These are phyloP conservation scores for Tamandua tetradactyla DNA, from an alignment of 2,797 vertebrate species.

Conservation along the genomic window DNA sequence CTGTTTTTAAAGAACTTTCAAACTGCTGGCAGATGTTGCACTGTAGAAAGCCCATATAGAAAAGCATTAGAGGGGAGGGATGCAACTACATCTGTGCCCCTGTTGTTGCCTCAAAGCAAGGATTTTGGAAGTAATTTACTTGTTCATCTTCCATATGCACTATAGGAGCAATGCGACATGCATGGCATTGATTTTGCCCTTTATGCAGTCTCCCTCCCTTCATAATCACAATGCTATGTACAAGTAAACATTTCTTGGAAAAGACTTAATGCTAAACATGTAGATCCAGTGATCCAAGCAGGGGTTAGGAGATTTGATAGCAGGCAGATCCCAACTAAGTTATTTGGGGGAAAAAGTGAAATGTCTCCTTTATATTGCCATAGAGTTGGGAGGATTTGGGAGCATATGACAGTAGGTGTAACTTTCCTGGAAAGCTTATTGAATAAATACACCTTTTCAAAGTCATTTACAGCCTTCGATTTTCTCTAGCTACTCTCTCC, in stretches of 20 bases:
- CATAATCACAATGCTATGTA: neutral
- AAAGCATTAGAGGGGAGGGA: neutral
- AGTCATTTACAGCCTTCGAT: no score
- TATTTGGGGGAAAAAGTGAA: neutral
- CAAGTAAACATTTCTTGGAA: neutral
- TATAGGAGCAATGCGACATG: neutral
- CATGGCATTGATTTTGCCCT: neutral
- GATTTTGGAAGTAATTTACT: neutral
- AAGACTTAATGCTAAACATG: neutral
- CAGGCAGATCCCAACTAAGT: neutral
- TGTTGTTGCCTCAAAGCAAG: neutral
- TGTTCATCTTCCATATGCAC: neutral
- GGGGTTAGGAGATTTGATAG: conserved; percentile 53
- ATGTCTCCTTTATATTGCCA: neutral
- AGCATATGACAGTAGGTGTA: neutral
- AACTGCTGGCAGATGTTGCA: neutral
- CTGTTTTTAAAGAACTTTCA: neutral
- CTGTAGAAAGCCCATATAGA: neutral
- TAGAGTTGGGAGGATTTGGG: conserved; percentile 52
- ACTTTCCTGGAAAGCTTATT: conserved; percentile 15
- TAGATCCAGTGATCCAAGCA: neutral
- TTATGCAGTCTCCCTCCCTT: neutral
- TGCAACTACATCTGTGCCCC: neutral
- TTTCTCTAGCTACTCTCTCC: neutral
- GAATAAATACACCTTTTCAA: no score